A percentile compares a stretch with the other conserved stretches of the same genome.
These are phyloP conservation scores for Apamea anceps DNA, from an alignment of 2,888 invertebrate species.

Conservation along the genomic window DNA sequence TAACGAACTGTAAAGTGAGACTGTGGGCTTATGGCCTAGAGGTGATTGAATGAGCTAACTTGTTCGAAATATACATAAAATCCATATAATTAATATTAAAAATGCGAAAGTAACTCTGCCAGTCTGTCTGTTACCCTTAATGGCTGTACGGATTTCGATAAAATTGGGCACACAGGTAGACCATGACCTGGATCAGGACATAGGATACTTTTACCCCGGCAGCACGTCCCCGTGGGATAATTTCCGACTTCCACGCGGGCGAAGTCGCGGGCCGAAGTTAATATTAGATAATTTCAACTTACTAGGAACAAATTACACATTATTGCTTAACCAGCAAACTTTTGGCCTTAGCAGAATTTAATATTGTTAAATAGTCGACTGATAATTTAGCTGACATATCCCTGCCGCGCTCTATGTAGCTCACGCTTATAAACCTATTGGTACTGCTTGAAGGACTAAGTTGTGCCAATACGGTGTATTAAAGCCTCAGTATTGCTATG, in stretches of 20 bases:
- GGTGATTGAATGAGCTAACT: constrained; percentile 63
- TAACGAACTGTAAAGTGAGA: constrained; percentile 45
- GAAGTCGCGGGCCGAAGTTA: background rate
- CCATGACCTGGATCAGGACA: background rate
- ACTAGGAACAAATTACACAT: constrained; percentile 48
- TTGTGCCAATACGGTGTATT: constrained; percentile 15
- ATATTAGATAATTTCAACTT: constrained; percentile 18
- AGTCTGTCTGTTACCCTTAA: background rate
- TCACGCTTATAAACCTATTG: constrained; percentile 38
- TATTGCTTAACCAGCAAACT: constrained; percentile 39
- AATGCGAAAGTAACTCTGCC: background rate
- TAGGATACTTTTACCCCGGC: background rate
- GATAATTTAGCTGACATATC: constrained; percentile 59
- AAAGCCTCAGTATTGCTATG: constrained; percentile 28
- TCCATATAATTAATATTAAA: background rate
- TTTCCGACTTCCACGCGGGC: background rate
- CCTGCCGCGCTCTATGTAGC: constrained; percentile 46
- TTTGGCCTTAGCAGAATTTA: constrained; percentile 58
- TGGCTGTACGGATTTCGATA: background rate
- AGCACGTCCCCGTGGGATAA: background rate
- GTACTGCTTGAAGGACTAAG: constrained; percentile 14
- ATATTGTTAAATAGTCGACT: constrained; percentile 53
- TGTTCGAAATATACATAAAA: constrained; percentile 31
- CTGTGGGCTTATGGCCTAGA: constrained; percentile 56
- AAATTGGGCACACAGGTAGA: background rate